A percentile compares a stretch with the other conserved stretches of the same genome.
Evolutionary conservation across 2,113 vertebrate species (phyloP).

Genomic region (Ctenodactylus gundi): DNA sequence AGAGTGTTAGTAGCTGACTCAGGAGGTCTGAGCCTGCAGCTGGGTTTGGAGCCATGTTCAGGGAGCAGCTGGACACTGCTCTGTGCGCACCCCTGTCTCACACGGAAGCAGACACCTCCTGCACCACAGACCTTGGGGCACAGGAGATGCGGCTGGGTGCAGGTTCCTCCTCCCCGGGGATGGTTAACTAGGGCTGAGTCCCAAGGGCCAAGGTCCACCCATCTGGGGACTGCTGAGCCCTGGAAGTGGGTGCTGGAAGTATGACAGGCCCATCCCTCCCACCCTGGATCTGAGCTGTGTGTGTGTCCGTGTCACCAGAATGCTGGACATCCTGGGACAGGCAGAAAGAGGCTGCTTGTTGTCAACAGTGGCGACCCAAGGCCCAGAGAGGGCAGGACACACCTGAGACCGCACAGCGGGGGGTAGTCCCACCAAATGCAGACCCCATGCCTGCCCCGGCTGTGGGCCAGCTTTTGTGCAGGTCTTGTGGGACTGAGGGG

Average conservation of each 20-base stretch:
- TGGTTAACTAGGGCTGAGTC: neutral
- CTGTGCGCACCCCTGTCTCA: neutral
- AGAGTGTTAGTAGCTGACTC: neutral
- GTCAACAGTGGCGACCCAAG: neutral
- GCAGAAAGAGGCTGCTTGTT: neutral
- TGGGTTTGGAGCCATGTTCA: neutral
- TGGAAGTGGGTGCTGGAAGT: fast-evolving
- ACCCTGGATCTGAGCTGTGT: fast-evolving
- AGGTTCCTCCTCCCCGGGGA: neutral
- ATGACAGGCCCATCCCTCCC: neutral
- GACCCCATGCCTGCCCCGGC: neutral
- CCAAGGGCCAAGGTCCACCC: neutral
- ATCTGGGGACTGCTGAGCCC: neutral
- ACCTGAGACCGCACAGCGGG: neutral
- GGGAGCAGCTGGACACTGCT: neutral
- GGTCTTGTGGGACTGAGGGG: neutral
- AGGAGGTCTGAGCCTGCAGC: neutral
- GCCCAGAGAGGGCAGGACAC: neutral
- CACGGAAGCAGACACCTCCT: no score
- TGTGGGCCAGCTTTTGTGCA: neutral
- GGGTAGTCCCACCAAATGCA: neutral
- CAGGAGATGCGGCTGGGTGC: neutral
- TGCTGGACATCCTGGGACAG: fast-evolving
- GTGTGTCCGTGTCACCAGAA: fast-evolving
- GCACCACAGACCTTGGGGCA: no score